A percentile compares a stretch with the other conserved stretches of the same genome.
Evolutionary conservation across 2,888 invertebrate genomes (phyloP).

Genomic region (Troglohyphantes excavatus): DNA sequence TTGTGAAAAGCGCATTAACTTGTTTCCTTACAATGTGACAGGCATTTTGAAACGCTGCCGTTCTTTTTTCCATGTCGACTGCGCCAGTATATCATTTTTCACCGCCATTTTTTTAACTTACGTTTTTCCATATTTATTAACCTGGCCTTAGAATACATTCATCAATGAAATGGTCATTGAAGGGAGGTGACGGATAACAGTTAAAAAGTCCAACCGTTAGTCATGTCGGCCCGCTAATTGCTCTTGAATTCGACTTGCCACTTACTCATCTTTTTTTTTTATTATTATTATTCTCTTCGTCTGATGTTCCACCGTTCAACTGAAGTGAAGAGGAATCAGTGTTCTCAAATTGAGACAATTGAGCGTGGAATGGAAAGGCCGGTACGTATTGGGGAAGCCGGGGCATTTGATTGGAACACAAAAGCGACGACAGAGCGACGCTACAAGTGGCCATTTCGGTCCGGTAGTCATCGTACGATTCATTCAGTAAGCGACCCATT

Average conservation of each 20-base stretch:
- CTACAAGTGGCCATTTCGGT: not conserved
- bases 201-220: conserved; percentile 67
- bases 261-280: conserved; percentile 61
- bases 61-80: conserved; percentile 19
- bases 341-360: conserved; percentile 46
- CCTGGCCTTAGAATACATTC: conserved; percentile 55
- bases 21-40: conserved; percentile 77
- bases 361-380: conserved; percentile 12
- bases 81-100: conserved; percentile 25
- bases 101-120: conserved; percentile 48
- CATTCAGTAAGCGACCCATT: not conserved
- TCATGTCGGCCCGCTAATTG: conserved; percentile 75
- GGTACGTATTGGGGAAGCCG: conserved; percentile 6
- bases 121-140: conserved; percentile 32
- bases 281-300: too few species aligned
- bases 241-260: conserved; percentile 65
- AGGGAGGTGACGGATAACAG: conserved; percentile 38
- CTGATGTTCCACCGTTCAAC: not conserved
- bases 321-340: conserved; percentile 44
- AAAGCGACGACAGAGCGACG: conserved; percentile 11
- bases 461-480: not conserved
- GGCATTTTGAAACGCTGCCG: conserved; percentile 49
- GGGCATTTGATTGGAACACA: conserved; percentile 50
- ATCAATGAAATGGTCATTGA: conserved; percentile 37
- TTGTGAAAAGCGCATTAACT: conserved; percentile 75